phyloP scores from a whole-genome alignment of 2,113 vertebrate genomes.

The Nycticebus coucang region DNA sequence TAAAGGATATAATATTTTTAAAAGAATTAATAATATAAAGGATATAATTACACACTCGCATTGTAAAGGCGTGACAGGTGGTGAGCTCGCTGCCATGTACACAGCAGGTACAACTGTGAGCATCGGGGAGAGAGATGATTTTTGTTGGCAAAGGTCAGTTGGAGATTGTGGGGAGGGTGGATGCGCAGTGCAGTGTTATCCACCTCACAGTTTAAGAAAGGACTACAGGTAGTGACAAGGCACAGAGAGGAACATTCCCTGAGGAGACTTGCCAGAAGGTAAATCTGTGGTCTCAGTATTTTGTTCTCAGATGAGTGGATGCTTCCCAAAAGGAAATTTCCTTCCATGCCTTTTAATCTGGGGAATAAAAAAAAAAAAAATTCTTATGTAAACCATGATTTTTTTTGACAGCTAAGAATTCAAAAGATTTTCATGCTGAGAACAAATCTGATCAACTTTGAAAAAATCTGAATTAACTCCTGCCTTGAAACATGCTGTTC shows the following conservation, averaged over 20 bases:
- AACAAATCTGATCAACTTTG: not conserved
- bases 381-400: not conserved
- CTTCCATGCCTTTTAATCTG: not conserved
- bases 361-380: not conserved
- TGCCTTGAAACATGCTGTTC: not conserved
- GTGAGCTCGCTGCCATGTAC: not conserved
- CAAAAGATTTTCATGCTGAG: not conserved
- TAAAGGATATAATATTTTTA: not conserved
- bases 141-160: not conserved
- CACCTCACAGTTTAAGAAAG: not conserved
- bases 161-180: not conserved
- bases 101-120: fast-evolving
- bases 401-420: not conserved
- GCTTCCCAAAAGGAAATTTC: not conserved
- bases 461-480: not conserved
- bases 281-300: not conserved
- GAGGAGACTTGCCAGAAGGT: not conserved
- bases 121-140: not conserved
- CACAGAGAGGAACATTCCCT: not conserved
- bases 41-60: not conserved
- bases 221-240: not conserved
- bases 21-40: not conserved
- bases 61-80: not conserved
- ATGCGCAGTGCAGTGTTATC: not conserved
- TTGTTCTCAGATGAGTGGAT: not conserved